phyloP scores from a whole-genome alignment of 1,140 invertebrate species.

The Aricia agestis region DNA sequence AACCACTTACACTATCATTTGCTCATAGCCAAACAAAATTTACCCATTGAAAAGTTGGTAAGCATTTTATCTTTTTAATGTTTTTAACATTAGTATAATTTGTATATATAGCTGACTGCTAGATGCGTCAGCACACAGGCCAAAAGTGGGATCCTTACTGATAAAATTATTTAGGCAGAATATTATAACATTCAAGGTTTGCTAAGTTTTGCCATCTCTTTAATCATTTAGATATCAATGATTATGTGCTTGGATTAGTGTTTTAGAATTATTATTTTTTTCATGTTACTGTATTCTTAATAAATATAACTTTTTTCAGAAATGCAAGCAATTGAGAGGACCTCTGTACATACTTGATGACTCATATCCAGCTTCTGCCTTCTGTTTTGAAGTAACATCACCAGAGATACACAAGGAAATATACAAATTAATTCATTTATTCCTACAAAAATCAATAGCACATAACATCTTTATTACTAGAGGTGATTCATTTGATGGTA shows the following conservation, averaged over 20 bases:
- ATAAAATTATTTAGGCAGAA: no score
- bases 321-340: constrained; percentile 71
- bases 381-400: constrained; percentile 78
- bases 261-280: no score
- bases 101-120: no score
- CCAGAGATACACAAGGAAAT: constrained; percentile 47
- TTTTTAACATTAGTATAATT: not conserved
- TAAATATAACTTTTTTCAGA: constrained; percentile 53
- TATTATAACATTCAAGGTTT: no score
- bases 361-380: constrained; percentile 78
- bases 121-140: no score
- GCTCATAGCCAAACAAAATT: constrained; percentile 80
- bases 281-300: no score
- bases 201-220: no score
- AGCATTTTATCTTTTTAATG: constrained; percentile 42
- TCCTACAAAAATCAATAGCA: constrained; percentile 78
- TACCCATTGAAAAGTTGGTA: constrained; percentile 82
- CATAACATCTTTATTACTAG: constrained; percentile 83
- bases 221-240: no score
- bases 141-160: no score
- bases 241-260: no score
- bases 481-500: constrained; percentile 42
- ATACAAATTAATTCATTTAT: constrained; percentile 73
- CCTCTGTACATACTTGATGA: constrained; percentile 71
- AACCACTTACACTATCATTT: constrained; percentile 89